Percentiles rank a stretch among this genome's conserved stretches.
Evolutionary conservation across 2,113 vertebrate genomes (phyloP).

Genomic region (Silurus glanis): DNA sequence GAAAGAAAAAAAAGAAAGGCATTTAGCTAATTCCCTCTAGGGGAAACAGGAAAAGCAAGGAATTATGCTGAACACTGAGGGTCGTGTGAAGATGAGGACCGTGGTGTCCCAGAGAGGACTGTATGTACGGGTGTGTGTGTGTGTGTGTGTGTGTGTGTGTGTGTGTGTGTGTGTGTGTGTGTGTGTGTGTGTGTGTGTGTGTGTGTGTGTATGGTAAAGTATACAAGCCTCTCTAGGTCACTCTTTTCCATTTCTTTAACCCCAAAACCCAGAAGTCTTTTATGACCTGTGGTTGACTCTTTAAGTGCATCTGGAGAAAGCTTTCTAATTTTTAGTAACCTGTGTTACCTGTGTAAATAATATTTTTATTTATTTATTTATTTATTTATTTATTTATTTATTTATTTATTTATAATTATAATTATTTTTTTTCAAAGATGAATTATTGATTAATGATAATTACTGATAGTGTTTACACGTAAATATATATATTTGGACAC

Average conservation of each 20-base stretch:
- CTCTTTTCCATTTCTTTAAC: constrained; percentile 47
- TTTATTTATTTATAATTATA: too few species aligned
- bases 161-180: constrained; percentile 10
- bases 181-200: constrained; percentile 32
- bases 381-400: too few species aligned
- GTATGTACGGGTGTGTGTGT: constrained; percentile 17
- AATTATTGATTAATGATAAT: not conserved
- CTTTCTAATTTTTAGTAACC: constrained; percentile 35
- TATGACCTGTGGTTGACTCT: constrained; percentile 8
- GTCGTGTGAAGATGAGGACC: constrained; percentile 41
- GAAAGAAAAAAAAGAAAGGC: not conserved
- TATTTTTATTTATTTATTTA: not conserved
- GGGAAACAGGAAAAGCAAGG: constrained; percentile 36
- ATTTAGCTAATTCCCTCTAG: not conserved
- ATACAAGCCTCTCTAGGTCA: constrained; percentile 33
- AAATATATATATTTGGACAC: not conserved
- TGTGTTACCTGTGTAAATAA: not conserved
- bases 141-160: not conserved
- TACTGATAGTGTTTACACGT: not conserved
- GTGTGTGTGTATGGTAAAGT: constrained; percentile 26
- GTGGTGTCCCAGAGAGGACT: constrained; percentile 17
- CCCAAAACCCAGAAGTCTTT: constrained; percentile 2
- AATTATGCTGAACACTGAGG: constrained; percentile 41
- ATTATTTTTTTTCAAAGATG: not conserved
- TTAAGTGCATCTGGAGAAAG: constrained; percentile 37